Evolutionary conservation across 2,113 vertebrate species (phyloP).

Genomic region (Clupea harengus): DNA sequence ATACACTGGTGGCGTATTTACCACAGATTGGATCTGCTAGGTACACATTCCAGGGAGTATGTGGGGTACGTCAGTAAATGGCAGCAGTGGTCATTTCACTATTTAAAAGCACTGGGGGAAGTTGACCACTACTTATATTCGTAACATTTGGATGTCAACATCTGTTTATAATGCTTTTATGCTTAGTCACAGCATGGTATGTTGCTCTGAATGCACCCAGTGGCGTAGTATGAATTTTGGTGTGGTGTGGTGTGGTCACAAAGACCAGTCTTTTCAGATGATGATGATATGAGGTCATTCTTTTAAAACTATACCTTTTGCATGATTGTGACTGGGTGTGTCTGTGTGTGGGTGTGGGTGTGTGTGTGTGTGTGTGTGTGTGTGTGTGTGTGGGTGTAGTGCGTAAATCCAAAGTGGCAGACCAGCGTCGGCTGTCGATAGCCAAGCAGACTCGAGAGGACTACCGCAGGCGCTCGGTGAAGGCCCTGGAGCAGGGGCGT

Average conservation of each 20-base stretch:
- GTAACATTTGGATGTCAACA: not conserved
- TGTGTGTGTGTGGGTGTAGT: constrained; percentile 60
- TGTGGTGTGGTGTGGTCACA: not conserved
- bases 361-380: not conserved
- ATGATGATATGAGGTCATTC: not conserved
- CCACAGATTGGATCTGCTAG: not conserved
- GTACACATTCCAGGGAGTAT: not conserved
- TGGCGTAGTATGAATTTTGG: too few relatives aligned
- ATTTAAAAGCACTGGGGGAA: not conserved
- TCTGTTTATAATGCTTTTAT: not conserved
- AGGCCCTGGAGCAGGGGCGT: constrained; percentile 65
- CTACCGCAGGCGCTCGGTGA: constrained; percentile 77
- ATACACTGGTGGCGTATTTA: not conserved
- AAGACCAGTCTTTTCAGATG: not conserved
- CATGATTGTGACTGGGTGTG: not conserved
- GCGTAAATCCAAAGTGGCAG: constrained; percentile 80
- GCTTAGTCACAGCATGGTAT: not conserved
- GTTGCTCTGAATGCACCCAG: not conserved
- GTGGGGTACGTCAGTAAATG: not conserved
- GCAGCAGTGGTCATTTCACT: not conserved
- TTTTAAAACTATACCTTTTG: not conserved
- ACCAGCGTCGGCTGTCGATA: constrained; percentile 77
- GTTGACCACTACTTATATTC: not conserved
- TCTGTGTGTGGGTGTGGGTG: not conserved
- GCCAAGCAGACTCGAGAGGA: constrained; percentile 80